phyloP scores from a whole-genome alignment of 2,888 invertebrate genomes.

The Omphaloscelis lunosa region DNA sequence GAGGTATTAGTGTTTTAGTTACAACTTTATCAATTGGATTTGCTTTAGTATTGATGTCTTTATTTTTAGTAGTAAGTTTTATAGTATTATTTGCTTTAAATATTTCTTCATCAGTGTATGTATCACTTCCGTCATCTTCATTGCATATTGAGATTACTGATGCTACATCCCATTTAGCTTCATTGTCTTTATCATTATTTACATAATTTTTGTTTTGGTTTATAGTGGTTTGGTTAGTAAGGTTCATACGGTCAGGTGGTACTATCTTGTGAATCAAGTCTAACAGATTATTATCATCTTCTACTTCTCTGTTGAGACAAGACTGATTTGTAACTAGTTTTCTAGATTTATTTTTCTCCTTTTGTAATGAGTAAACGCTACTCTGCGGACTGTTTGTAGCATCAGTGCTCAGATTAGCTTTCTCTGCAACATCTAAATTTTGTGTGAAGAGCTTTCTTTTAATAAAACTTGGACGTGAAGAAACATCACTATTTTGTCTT shows the following conservation, averaged over 20 bases:
- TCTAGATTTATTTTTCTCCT: constrained; percentile 83
- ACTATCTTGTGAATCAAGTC: constrained; percentile 87
- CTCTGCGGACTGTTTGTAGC: constrained; percentile 78
- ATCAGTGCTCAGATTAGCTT: constrained; percentile 75
- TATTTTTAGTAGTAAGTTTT: constrained; percentile 39
- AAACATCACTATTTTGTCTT: constrained; percentile 72
- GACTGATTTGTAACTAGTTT: constrained; percentile 82
- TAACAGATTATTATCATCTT: constrained; percentile 79
- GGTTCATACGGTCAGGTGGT: constrained; percentile 80
- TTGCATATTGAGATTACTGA: constrained; percentile 79
- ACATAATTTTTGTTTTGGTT: constrained; percentile 70
- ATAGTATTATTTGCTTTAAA: constrained; percentile 65
- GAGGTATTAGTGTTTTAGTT: constrained; percentile 18
- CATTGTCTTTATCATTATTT: constrained; percentile 66
- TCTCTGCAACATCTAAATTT: constrained; percentile 82
- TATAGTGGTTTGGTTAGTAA: constrained; percentile 73
- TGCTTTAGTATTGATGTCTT: constrained; percentile 42
- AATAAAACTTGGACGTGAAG: constrained; percentile 85
- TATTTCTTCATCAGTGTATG: constrained; percentile 87
- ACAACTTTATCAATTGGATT: constrained; percentile 37
- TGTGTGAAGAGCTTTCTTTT: constrained; percentile 87
- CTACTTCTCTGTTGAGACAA: constrained; percentile 80
- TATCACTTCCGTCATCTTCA: constrained; percentile 80
- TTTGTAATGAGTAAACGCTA: constrained; percentile 74
- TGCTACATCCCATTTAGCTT: constrained; percentile 81